Evolutionary conservation across 2,113 vertebrate genomes (phyloP).

Genomic region (Hyaena hyaena): DNA sequence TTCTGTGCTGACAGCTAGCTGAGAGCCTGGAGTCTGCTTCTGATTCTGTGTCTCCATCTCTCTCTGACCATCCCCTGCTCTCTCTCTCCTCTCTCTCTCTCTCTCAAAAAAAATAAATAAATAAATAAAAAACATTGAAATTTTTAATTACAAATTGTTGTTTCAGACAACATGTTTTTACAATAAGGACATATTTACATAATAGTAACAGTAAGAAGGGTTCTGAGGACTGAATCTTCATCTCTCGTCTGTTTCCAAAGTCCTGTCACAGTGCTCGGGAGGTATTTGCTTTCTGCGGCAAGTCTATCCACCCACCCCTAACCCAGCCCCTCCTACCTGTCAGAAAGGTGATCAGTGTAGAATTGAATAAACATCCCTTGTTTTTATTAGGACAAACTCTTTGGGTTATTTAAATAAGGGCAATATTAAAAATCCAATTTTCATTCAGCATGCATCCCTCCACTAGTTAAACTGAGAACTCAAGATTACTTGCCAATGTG

Average conservation of each 20-base stretch:
- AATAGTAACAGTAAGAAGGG: neutral
- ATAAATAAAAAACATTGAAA: too few relatives aligned
- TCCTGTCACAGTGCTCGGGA: neutral
- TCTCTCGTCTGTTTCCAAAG: neutral
- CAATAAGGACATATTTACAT: neutral
- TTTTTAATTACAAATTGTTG: neutral
- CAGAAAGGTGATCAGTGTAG: conserved; percentile 28
- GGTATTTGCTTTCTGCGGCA: neutral
- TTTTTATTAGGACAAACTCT: conserved; percentile 40
- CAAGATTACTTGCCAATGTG: conserved; percentile 28
- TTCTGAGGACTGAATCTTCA: neutral
- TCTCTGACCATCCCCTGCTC: too few relatives aligned
- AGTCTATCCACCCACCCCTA: neutral
- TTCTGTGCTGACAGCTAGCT: too few relatives aligned
- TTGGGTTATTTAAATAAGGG: conserved; percentile 55
- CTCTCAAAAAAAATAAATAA: too few relatives aligned
- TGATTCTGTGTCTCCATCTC: too few relatives aligned
- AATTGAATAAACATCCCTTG: neutral
- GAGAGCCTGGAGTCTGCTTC: too few relatives aligned
- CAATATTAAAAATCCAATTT: conserved; percentile 65
- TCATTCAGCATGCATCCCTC: neutral
- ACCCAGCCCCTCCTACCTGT: neutral
- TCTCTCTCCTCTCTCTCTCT: too few relatives aligned
- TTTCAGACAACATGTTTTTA: neutral
- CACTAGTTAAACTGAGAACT: conserved; percentile 34